Base-by-base conservation (phyloP, 2,797 vertebrate genomes). In the Neosalanx taihuensis region DNA sequence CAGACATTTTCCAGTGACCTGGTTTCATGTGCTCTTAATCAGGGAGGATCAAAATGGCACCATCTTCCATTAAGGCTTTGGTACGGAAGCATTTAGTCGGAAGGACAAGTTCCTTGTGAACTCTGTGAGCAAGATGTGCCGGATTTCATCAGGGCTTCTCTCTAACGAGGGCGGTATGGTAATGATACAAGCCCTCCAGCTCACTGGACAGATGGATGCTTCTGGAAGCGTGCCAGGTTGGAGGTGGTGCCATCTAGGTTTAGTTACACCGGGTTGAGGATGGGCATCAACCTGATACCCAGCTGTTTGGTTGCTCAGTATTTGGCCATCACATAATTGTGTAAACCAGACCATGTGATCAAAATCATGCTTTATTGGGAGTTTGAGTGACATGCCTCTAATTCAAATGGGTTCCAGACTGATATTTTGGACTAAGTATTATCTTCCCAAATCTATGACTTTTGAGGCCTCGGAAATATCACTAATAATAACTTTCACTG, bases 1-100 rank as follows among this genome's bases (percentile, higher is more conserved):
- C 63, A 6, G 64, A 72, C 80, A 79, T 78, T 78, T 87, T 70
- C 82, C 81, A 79, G 64, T 83, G 82, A 87, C 82, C 84, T 85
- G 85, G 53, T 86, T 87, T 85, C 76, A 61, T 64, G 72, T 66
- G 79, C 30, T 73, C 37, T 18, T 13, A 26, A 65, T 73, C 51
- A 17, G 70, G 60, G 4, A 63, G 37, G 59, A 26, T 26, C 58
- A 37, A 60, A 71, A 66, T 67, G 74, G 78, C 78, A 73, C 4
- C 74, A 67, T 74, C 4, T 10, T 65, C 33, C 73, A 18, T 71
- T 62, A 7, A 63, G 26, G 29, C 51, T 70, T 62, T 70, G 58
- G 23, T 53, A 71, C 69, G 37, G 37, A 41, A 60, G 75, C 78
- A 59, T 41, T 41, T 41, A 41, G 37, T 41, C 37, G 0, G 23